phyloP scores from a whole-genome alignment of 2,888 invertebrate species.

The Steromphala cineraria region DNA sequence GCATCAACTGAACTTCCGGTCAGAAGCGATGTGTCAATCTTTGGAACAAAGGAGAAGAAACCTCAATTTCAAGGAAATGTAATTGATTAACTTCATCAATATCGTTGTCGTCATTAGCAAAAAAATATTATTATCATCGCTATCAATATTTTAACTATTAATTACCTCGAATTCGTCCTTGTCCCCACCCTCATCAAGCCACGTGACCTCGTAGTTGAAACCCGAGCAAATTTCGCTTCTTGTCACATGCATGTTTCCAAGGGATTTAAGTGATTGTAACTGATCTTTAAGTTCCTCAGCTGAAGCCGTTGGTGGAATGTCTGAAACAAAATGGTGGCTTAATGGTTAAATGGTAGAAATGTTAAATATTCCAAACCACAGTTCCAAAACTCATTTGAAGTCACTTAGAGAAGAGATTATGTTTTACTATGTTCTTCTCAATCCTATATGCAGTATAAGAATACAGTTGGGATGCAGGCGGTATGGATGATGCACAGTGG shows the following conservation, averaged over 20 bases:
- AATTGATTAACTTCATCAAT: not conserved
- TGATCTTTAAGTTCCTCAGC: constrained; percentile 17
- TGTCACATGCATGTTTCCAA: constrained; percentile 27
- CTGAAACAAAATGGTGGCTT: not conserved
- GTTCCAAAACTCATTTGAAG: too few relatives aligned
- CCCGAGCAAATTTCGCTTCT: constrained; percentile 32
- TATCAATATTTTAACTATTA: too few relatives aligned
- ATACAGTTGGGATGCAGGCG: too few relatives aligned
- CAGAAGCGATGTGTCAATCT: not conserved
- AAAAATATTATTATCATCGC: not conserved
- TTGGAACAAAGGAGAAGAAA: not conserved
- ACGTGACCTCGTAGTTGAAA: constrained; percentile 35
- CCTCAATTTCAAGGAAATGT: not conserved
- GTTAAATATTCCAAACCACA: too few relatives aligned
- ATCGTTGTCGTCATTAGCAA: not conserved
- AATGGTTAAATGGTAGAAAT: not conserved
- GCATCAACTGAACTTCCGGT: constrained; percentile 26
- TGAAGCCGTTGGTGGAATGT: not conserved
- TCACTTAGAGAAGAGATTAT: too few relatives aligned
- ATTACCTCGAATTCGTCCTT: constrained; percentile 20
- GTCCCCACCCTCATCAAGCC: constrained; percentile 32
- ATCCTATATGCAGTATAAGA: too few relatives aligned
- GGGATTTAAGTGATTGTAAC: constrained; percentile 23
- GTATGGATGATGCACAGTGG: too few relatives aligned
- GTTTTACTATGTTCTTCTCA: too few relatives aligned